Evolutionary conservation across 92 coral and sea anemone genomes (phyloP), one percentile per base, ranked within the genome.

Genomic region (Epizoanthus scotinus): DNA sequence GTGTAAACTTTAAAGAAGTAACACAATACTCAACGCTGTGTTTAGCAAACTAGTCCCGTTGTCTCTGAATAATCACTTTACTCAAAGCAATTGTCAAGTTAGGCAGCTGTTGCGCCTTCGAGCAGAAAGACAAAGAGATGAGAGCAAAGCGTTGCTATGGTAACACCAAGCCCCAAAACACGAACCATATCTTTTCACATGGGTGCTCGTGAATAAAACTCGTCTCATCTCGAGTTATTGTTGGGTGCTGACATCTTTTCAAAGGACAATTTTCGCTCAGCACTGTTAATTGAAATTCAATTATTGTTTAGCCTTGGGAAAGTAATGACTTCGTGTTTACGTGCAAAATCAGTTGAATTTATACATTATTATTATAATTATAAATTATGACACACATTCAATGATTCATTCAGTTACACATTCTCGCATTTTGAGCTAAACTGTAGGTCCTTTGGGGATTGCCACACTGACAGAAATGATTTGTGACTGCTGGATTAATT

Each of bases 111-210:
- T 40, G 81, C 2, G 9, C 54, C 20, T 20, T 60, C 57, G 63
- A 75, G 81, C 81, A 75, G 53, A 75, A 59, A 75, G 81, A 75
- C 81, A 75, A 75, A 75, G 63, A 55, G 25, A 7, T 59, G 9
- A 12, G 65, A 8, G 1, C 7, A 27, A 75, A 36, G 22, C 24
- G 81, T 75, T 75, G 81, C 81, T 75, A 75, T 75, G 81, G 81
- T 58, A 57, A 38, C 68, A 57, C 26, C 68, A 75, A 60, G 25
- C 81, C 59, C 53, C 81, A 38, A 58, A 13, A 20, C n/a, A 38
- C 17, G 36, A 34, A 40, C 17, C n/a, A 34, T 36, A 12, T n/a
- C n/a, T n/a, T 75, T 75, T 66, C 81, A 75, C 60, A 75, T 75
- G 52, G 52, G 52, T 47, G 15, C n/a, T n/a, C n/a, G n/a, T n/a